Base-by-base conservation (phyloP, 2,797 vertebrate genomes). In the Falco cherrug region DNA sequence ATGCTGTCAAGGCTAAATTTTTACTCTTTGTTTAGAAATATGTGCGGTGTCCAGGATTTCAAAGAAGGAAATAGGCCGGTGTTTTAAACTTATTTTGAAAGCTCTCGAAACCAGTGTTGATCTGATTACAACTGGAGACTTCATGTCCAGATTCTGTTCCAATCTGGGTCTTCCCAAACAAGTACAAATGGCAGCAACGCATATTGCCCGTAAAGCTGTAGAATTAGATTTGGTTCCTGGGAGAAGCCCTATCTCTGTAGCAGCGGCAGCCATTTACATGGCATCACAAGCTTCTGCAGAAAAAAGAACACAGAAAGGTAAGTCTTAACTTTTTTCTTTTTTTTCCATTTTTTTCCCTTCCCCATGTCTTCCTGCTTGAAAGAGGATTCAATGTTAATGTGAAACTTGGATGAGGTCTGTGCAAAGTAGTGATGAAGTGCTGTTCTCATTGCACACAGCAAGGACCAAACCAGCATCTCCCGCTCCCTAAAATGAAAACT, bases 251-350 rank as follows among this genome's bases (percentile, higher is more conserved):
- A 99, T 99, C 95, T 99, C 99, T 6, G 99, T 99, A 96, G 99
- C 99, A 1, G 99, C 99, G 0, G 99, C 99, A 9, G 99, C 99
- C 83, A 99, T 99, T 97, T 99, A 99, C 95, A 99, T 99, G 99
- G 99, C 99, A 86, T 99, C 99, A 19, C 99, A 99, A 97, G 99
- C 99, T 21, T 99, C 99, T 7, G 99, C 99, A 6, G 99, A 99
- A 96, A 99, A 99, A 97, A 99, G 99, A 97, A 99, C 99, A 25
- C 99, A 99, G 85, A 99, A 99, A 99, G 99, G 99, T 99, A 97
- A 95, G 95, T 57, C 18, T 41, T 73, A 1, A 37, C 7, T 20
- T 11, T 45, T 54, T 67, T 11, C 4, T 21, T 48, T 37, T 50
- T 35, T 29, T 43, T 33, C 50, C 5, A 13, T 53, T 45, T 43